phyloP scores from a whole-genome alignment of 2,113 vertebrate species.

The Anarhynchus alexandrinus region DNA sequence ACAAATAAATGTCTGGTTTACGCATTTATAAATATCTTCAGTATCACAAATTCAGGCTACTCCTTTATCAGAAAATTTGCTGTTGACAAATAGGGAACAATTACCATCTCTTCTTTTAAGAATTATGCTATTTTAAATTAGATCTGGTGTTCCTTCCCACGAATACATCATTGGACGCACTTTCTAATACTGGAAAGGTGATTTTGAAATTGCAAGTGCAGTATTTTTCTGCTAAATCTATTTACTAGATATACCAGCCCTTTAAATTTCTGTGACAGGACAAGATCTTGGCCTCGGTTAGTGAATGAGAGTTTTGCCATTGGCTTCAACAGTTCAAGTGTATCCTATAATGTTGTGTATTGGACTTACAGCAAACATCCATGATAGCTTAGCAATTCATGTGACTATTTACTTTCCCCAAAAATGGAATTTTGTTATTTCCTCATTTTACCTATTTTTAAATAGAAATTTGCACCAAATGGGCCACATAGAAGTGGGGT shows the following conservation, averaged over 20 bases:
- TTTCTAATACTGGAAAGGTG: not conserved
- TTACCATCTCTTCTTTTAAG: not conserved
- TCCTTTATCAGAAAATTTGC: not conserved
- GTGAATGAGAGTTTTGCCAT: not conserved
- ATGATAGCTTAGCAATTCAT: not conserved
- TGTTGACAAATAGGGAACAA: not conserved
- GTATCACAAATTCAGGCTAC: not conserved
- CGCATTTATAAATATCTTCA: not conserved
- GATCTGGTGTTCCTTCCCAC: not conserved
- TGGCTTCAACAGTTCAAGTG: not conserved
- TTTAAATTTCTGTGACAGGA: not conserved
- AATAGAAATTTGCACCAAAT: not conserved
- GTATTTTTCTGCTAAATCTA: not conserved
- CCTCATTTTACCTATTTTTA: not conserved
- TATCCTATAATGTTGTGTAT: not conserved
- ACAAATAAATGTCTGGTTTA: not conserved
- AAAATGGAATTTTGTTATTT: not conserved
- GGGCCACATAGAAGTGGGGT: not conserved
- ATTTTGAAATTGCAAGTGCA: not conserved
- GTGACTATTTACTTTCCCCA: not conserved
- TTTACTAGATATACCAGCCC: not conserved
- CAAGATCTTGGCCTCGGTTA: not conserved
- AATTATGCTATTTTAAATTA: not conserved
- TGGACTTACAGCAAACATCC: not conserved
- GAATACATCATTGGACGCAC: not conserved